A percentile compares a stretch with the other conserved stretches of the same genome.
Conservation (phyloP, 2,888 invertebrate species). For the Ophion costatus region DNA sequence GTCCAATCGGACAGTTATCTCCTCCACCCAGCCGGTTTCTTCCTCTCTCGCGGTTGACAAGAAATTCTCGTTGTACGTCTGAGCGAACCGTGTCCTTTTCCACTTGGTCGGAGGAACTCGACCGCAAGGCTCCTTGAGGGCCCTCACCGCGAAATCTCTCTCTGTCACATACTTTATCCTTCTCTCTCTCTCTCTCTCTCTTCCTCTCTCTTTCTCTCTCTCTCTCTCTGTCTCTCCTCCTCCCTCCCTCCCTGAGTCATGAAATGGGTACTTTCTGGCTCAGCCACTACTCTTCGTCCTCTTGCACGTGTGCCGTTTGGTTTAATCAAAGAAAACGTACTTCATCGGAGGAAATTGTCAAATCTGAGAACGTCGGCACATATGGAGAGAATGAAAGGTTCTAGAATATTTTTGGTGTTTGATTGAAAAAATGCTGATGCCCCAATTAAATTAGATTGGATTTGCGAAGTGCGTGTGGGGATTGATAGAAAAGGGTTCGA, state of each 20-base stretch:
- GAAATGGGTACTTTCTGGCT: constrained; percentile 8
- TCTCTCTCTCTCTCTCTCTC: too few relatives aligned
- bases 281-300: not conserved
- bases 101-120: constrained; percentile 35
- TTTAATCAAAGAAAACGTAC: not conserved
- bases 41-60: constrained; percentile 7
- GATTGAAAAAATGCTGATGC: not conserved
- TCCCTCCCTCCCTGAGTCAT: constrained; percentile 1
- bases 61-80: constrained; percentile 38
- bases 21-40: constrained; percentile 30
- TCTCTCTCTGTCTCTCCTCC: too few relatives aligned
- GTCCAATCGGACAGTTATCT: constrained; percentile 53
- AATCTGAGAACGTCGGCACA: too few relatives aligned
- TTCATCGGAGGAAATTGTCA: too few relatives aligned
- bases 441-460: not conserved
- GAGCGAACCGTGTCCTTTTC: constrained; percentile 47
- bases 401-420: too few relatives aligned
- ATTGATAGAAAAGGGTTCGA: too few relatives aligned
- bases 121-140: constrained; percentile 24
- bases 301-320: not conserved
- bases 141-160: constrained; percentile 15
- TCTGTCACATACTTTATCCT: not conserved
- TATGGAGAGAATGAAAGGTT: too few relatives aligned
- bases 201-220: too few relatives aligned
- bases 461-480: too few relatives aligned